A percentile compares a stretch with the other conserved stretches of the same genome.
Evolutionary conservation across 2,113 vertebrate species (phyloP).

Genomic region (Motacilla alba): DNA sequence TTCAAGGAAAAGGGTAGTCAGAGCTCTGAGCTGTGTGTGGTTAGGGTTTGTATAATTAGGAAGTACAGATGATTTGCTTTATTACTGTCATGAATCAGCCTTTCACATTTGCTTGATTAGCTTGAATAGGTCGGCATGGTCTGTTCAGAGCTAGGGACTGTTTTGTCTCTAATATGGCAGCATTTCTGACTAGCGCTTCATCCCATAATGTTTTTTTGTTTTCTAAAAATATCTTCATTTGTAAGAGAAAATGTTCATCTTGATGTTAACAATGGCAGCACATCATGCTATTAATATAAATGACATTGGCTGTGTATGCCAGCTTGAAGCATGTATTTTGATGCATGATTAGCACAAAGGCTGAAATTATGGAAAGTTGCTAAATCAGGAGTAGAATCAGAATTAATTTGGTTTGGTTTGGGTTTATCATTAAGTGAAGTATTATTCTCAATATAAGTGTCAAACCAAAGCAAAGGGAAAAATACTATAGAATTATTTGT

Average conservation of each 20-base stretch:
- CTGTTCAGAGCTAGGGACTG: background rate
- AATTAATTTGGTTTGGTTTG: background rate
- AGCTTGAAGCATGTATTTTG: background rate
- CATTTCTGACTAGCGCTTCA: background rate
- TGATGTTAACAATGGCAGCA: background rate
- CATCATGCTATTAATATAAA: background rate
- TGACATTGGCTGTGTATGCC: background rate
- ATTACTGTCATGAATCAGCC: background rate
- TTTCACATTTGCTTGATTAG: slow-evolving; percentile 7
- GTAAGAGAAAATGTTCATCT: background rate
- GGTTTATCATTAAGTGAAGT: background rate
- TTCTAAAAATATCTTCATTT: slow-evolving; percentile 8
- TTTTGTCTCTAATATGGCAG: background rate
- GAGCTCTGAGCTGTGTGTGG: background rate
- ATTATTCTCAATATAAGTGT: background rate
- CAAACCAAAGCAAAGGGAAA: background rate
- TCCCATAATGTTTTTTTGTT: background rate
- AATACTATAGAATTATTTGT: background rate
- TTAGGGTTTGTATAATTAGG: slow-evolving; percentile 1
- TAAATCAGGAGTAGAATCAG: background rate
- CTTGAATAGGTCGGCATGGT: background rate
- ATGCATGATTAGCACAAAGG: background rate
- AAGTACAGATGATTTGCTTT: background rate
- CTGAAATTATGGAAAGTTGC: background rate
- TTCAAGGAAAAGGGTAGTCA: background rate